Evolutionary conservation across 2,113 vertebrate genomes (phyloP).

Genomic region (Spea multiplicata): DNA sequence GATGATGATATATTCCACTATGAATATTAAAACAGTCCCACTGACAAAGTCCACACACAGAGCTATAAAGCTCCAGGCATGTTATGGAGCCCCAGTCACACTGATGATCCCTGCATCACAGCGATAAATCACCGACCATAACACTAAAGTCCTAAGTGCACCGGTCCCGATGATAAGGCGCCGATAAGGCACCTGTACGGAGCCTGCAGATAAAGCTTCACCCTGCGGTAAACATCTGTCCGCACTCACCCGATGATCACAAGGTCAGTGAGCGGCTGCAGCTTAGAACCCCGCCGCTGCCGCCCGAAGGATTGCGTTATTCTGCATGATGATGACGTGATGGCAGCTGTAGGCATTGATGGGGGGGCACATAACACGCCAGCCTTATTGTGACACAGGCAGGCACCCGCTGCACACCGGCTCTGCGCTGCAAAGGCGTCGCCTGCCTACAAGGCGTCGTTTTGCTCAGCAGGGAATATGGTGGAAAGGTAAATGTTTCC

Average conservation of each 20-base stretch:
- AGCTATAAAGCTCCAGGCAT: too few species aligned
- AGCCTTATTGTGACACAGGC: neutral
- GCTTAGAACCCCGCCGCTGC: conserved; percentile 10
- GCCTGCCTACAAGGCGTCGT: neutral
- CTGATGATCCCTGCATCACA: too few species aligned
- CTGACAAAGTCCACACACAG: too few species aligned
- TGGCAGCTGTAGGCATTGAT: conserved; percentile 33
- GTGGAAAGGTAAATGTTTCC: neutral
- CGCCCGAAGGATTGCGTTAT: neutral
- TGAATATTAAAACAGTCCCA: too few species aligned
- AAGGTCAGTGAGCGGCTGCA: conserved; percentile 29
- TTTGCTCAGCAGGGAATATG: neutral
- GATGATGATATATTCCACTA: too few species aligned
- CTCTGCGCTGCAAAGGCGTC: neutral
- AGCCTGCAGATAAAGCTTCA: too few species aligned
- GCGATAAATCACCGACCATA: neutral
- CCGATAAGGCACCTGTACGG: neutral
- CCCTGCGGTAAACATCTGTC: neutral
- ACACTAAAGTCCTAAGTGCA: neutral
- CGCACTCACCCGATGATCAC: conserved; percentile 64
- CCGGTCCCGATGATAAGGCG: neutral
- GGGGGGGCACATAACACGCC: neutral
- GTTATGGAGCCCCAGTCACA: too few species aligned
- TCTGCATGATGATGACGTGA: conserved; percentile 9
- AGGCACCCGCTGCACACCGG: neutral